Percentiles rank a stretch among this genome's conserved stretches.
Conservation (phyloP, 2,888 invertebrate genomes). For the Aphidius colemani region DNA sequence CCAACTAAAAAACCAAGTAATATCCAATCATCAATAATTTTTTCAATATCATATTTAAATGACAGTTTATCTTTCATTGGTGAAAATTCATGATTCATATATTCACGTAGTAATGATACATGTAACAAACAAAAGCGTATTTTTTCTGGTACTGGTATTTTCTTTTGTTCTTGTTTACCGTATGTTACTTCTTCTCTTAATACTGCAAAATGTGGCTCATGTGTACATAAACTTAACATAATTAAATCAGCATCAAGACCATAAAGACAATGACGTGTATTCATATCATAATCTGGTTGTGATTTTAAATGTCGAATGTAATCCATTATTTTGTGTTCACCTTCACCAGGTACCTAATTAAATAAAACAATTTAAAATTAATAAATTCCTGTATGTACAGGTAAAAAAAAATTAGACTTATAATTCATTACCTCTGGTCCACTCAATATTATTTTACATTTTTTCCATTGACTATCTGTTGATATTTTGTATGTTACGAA, state of each 20-base stretch:
- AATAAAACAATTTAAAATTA: constrained; percentile 19
- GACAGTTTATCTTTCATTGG: constrained; percentile 69
- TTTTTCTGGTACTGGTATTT: constrained; percentile 78
- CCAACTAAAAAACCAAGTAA: constrained; percentile 96
- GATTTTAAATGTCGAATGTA: constrained; percentile 89
- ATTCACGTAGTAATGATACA: constrained; percentile 88
- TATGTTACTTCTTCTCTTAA: constrained; percentile 92
- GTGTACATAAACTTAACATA: constrained; percentile 93
- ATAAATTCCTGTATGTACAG: too few relatives aligned
- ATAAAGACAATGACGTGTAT: constrained; percentile 94
- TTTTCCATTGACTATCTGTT: constrained; percentile 85
- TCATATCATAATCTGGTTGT: constrained; percentile 82
- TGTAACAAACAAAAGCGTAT: constrained; percentile 93
- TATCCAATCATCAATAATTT: constrained; percentile 97
- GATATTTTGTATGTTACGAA: constrained; percentile 86
- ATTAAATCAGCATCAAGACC: constrained; percentile 98
- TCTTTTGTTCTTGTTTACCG: constrained; percentile 65
- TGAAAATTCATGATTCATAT: constrained; percentile 88
- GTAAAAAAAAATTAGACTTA: too few relatives aligned
- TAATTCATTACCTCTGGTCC: constrained; percentile 79
- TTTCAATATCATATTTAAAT: constrained; percentile 84
- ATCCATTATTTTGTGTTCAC: constrained; percentile 99
- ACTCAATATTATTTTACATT: constrained; percentile 83
- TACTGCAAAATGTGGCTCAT: constrained; percentile 94
- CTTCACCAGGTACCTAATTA: constrained; percentile 88